These are phyloP conservation scores for Oceanodroma leucorhoa DNA, from an alignment of 2,797 vertebrate species.

Conservation along the genomic window DNA sequence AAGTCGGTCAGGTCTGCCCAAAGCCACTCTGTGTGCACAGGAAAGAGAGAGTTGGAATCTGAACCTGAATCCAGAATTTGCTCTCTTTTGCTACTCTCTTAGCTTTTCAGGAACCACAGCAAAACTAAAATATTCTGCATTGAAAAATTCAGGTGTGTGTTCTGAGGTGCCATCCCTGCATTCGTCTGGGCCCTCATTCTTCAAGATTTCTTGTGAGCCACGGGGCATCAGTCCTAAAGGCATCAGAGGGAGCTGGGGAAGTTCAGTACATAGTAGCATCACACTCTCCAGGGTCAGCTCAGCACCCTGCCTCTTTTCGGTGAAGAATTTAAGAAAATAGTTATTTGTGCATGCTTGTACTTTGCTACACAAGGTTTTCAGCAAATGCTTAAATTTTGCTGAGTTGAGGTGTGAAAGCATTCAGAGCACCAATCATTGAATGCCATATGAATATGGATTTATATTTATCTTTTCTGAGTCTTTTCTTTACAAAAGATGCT, in stretches of 20 bases:
- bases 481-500: not conserved
- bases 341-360: not conserved
- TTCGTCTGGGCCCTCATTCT: not conserved
- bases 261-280: not conserved
- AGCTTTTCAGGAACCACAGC: not conserved
- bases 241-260: not conserved
- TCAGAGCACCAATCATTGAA: not conserved
- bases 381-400: not conserved
- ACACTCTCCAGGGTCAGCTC: not conserved
- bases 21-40: not conserved
- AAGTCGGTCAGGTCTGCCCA: not conserved
- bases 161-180: not conserved
- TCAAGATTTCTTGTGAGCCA: not conserved
- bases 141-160: not conserved
- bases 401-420: not conserved
- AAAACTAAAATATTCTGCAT: not conserved
- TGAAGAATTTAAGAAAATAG: not conserved
- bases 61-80: not conserved
- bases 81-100: not conserved
- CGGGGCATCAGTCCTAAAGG: not conserved
- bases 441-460: not conserved
- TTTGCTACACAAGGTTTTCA: not conserved
- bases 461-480: not conserved
- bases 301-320: not conserved
- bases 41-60: not conserved